Conservation (phyloP, 1,140 invertebrate genomes). For the Saxidomus purpurata region DNA sequence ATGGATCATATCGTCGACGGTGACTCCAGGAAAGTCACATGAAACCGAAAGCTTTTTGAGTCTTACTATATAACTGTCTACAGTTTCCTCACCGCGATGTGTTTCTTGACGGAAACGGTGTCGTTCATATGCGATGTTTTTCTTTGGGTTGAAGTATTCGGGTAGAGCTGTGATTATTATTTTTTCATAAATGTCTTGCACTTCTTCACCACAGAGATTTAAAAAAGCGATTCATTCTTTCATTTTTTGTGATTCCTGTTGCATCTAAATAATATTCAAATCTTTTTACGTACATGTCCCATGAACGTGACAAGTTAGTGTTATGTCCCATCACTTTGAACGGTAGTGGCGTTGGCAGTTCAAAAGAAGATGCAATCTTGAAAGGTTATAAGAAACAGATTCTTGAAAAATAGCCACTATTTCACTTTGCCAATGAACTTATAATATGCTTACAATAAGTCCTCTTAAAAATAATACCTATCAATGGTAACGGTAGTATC, state of each 20-base stretch:
- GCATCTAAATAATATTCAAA: slow-evolving; percentile 2
- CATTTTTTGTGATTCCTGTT: slow-evolving; percentile 6
- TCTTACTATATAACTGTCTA: neutral
- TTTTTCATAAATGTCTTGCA: slow-evolving; percentile 1
- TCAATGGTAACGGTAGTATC: no score
- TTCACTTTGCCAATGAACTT: no score
- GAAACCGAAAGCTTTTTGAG: neutral
- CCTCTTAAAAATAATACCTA: no score
- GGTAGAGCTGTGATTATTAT: neutral
- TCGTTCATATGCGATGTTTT: no score
- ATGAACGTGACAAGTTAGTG: neutral
- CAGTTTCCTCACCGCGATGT: slow-evolving; percentile 1
- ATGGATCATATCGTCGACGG: neutral
- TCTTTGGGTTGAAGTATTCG: neutral
- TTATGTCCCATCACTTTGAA: neutral
- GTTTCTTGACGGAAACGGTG: no score
- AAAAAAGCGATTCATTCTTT: slow-evolving; percentile 6
- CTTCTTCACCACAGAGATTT: slow-evolving; percentile 1
- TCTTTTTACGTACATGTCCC: neutral
- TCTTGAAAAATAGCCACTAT: no score
- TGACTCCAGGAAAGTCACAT: neutral
- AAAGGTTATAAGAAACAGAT: no score
- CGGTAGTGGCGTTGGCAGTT: neutral
- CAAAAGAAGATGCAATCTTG: slow-evolving; percentile 24
- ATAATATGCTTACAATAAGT: no score